phyloP scores from a whole-genome alignment of 2,888 invertebrate genomes.

The Oscheius onirici region DNA sequence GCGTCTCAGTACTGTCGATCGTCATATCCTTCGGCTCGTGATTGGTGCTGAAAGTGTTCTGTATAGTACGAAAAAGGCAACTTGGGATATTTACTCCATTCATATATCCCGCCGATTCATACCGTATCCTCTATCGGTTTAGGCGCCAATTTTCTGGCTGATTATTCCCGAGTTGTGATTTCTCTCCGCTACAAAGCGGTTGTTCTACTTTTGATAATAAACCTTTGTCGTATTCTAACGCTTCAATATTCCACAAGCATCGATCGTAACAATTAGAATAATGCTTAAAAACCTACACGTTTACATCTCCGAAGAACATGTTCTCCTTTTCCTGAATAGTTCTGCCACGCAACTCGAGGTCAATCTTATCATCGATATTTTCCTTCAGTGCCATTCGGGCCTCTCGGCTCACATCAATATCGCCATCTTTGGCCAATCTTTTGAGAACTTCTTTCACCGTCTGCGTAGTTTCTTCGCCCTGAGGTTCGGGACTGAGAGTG shows the following conservation, averaged over 20 bases:
- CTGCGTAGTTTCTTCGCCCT: constrained; percentile 16
- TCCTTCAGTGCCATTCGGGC: constrained; percentile 28
- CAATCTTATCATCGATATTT: background rate
- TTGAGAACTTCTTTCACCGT: constrained; percentile 21
- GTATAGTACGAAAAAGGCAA: background rate
- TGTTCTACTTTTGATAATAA: no score
- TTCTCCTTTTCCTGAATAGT: constrained; percentile 6
- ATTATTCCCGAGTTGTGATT: no score
- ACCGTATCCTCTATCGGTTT: no score
- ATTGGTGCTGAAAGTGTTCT: background rate
- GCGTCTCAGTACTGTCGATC: background rate
- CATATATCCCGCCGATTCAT: no score
- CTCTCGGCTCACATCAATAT: constrained; percentile 41
- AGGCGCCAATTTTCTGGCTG: no score
- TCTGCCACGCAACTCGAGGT: constrained; percentile 1
- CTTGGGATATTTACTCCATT: no score
- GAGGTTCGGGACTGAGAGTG: constrained; percentile 2
- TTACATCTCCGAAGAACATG: constrained; percentile 13
- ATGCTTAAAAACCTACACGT: background rate
- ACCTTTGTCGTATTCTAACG: no score
- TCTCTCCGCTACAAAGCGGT: no score
- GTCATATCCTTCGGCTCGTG: constrained; percentile 7
- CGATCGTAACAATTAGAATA: no score
- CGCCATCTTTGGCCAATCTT: constrained; percentile 29
- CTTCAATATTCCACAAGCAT: no score